A percentile compares a stretch with the other conserved stretches of the same genome.
These are phyloP conservation scores for Craterocephalus amniculus DNA, from an alignment of 2,797 vertebrate species.

Conservation along the genomic window DNA sequence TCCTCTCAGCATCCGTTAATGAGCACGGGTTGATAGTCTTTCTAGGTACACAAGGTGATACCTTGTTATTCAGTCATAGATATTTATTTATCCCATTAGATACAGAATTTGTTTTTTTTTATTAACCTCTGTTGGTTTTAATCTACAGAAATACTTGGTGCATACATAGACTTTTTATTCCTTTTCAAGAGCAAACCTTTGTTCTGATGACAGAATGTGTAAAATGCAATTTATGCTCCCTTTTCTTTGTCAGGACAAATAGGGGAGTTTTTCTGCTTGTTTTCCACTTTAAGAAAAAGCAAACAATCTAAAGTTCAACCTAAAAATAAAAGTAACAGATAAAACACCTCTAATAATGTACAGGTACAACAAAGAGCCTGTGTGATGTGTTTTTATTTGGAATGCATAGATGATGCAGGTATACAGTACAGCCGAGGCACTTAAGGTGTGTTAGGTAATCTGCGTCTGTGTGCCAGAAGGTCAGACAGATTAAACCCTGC, in stretches of 20 bases:
- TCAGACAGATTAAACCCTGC: slow-evolving; percentile 81
- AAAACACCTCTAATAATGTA: slow-evolving; percentile 57
- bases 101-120: slow-evolving; percentile 9
- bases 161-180: not conserved
- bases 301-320: no score
- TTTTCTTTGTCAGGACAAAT: not conserved
- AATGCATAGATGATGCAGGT: slow-evolving; percentile 65
- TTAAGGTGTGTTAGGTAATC: slow-evolving; percentile 72
- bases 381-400: slow-evolving; percentile 59
- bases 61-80: slow-evolving; percentile 21
- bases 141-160: not conserved
- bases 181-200: not conserved
- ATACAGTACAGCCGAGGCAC: slow-evolving; percentile 61
- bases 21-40: slow-evolving; percentile 27
- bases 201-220: not conserved
- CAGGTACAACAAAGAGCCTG: slow-evolving; percentile 41
- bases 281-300: no score
- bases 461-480: slow-evolving; percentile 78
- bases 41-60: slow-evolving; percentile 18
- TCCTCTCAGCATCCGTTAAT: slow-evolving; percentile 45
- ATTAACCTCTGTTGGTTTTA: slow-evolving; percentile 14
- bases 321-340: slow-evolving; percentile 14
- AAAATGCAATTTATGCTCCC: not conserved
- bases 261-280: not conserved
- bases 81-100: slow-evolving; percentile 11